Evolutionary conservation across 2,888 invertebrate genomes (phyloP).

Genomic region (Cosmia pyralina): DNA sequence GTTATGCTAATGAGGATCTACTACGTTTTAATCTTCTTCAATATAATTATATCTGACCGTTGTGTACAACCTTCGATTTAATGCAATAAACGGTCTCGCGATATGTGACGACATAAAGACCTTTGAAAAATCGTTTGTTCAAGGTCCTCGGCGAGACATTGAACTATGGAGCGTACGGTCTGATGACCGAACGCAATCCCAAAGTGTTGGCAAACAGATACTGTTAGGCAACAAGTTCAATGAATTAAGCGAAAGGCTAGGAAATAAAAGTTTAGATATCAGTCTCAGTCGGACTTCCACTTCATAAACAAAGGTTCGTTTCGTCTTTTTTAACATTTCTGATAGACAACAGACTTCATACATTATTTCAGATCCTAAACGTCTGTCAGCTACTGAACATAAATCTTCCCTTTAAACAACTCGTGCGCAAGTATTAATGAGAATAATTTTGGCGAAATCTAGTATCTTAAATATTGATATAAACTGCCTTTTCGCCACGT

Average conservation of each 20-base stretch:
- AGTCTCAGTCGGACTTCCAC: constrained; percentile 44
- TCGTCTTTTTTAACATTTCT: constrained; percentile 16
- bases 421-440: background rate
- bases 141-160: constrained; percentile 78
- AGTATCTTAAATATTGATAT: background rate
- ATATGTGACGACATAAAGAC: constrained; percentile 66
- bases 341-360: background rate
- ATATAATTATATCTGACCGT: constrained; percentile 31
- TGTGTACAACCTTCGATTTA: constrained; percentile 52
- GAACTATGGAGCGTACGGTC: constrained; percentile 78
- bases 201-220: constrained; percentile 74
- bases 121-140: constrained; percentile 68
- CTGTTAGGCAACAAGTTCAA: constrained; percentile 74
- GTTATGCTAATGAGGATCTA: constrained; percentile 34
- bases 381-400: background rate
- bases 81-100: constrained; percentile 61
- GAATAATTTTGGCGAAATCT: background rate
- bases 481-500: background rate
- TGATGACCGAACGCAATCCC: constrained; percentile 78
- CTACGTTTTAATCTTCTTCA: constrained; percentile 41
- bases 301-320: constrained; percentile 11
- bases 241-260: constrained; percentile 71
- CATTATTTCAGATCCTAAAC: constrained; percentile 1
- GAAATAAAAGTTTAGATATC: constrained; percentile 57
- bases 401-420: background rate